These are phyloP conservation scores for Meteorus sp. DNA, from an alignment of 1,140 invertebrate species.

Conservation along the genomic window DNA sequence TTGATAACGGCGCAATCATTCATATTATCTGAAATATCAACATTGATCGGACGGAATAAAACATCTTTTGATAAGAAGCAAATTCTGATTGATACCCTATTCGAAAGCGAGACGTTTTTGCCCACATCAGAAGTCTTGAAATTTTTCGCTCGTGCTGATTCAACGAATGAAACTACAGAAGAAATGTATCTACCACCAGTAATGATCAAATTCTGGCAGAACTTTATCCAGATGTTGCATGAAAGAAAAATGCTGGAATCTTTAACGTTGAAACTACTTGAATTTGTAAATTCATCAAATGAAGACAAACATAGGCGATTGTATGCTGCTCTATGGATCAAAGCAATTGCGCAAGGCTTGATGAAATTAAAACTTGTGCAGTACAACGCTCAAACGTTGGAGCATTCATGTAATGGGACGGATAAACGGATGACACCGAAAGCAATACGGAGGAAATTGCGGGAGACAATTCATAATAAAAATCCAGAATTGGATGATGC, in stretches of 20 bases:
- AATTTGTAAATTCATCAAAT: conserved; percentile 50
- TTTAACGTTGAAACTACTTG: conserved; percentile 57
- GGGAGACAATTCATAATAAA: conserved; percentile 30
- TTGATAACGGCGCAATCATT: conserved; percentile 34
- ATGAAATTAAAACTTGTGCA: conserved; percentile 51
- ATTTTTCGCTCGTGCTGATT: conserved; percentile 35
- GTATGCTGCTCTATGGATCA: conserved; percentile 62
- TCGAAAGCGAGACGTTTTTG: conserved; percentile 46
- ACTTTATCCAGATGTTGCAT: conserved; percentile 59
- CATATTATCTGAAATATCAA: conserved; percentile 42
- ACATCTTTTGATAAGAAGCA: conserved; percentile 30
- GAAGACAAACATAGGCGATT: conserved; percentile 43
- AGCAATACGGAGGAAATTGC: conserved; percentile 31
- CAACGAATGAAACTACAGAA: conserved; percentile 5
- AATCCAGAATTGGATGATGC: conserved; percentile 37
- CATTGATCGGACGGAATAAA: conserved; percentile 37
- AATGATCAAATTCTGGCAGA: conserved; percentile 57
- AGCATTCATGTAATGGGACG: conserved; percentile 34
- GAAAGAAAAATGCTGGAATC: conserved; percentile 57
- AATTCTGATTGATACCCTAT: conserved; percentile 37
- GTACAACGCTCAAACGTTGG: conserved; percentile 39
- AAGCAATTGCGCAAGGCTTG: conserved; percentile 56
- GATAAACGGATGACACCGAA: conserved; percentile 30
- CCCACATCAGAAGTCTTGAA: conserved; percentile 38
- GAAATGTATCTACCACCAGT: conserved; percentile 34